phyloP scores from a whole-genome alignment of 2,113 vertebrate species.

The Orthonyx spaldingii region DNA sequence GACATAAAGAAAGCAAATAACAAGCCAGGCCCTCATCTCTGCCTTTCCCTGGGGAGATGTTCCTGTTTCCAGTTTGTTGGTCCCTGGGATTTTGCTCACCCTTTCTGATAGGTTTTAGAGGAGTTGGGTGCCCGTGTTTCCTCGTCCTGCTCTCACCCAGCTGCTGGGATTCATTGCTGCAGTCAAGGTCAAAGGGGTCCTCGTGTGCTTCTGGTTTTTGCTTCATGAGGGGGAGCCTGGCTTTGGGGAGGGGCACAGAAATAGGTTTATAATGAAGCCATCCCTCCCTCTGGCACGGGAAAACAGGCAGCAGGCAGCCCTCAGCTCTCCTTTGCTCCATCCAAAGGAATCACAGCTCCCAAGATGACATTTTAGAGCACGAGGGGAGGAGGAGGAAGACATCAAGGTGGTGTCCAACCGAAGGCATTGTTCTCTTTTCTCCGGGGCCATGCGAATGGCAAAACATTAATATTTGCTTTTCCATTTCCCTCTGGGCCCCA shows the following conservation, averaged over 20 bases:
- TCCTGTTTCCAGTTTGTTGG: fast-evolving
- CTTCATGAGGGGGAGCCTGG: not conserved
- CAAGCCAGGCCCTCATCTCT: not conserved
- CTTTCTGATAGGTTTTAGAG: not conserved
- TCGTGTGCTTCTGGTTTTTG: not conserved
- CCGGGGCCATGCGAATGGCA: not conserved
- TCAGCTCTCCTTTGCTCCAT: not conserved
- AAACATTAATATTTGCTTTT: conserved; percentile 57
- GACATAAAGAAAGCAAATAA: not conserved
- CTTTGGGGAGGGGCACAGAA: not conserved
- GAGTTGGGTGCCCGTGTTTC: not conserved
- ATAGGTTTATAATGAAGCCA: not conserved
- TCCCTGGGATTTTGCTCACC: not conserved
- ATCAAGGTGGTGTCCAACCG: not conserved
- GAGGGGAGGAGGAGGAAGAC: not conserved
- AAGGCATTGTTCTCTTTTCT: conserved; percentile 29
- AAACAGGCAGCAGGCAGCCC: not conserved
- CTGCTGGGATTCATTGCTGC: not conserved
- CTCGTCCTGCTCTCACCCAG: not conserved
- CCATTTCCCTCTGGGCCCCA: conserved; percentile 9
- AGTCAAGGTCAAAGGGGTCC: not conserved
- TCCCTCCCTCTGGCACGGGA: not conserved
- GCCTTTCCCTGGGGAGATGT: not conserved
- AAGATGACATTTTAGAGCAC: not conserved
- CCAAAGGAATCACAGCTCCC: not conserved